These are phyloP conservation scores for Orthonevra nobilis DNA, from an alignment of 2,888 invertebrate genomes.

Conservation along the genomic window DNA sequence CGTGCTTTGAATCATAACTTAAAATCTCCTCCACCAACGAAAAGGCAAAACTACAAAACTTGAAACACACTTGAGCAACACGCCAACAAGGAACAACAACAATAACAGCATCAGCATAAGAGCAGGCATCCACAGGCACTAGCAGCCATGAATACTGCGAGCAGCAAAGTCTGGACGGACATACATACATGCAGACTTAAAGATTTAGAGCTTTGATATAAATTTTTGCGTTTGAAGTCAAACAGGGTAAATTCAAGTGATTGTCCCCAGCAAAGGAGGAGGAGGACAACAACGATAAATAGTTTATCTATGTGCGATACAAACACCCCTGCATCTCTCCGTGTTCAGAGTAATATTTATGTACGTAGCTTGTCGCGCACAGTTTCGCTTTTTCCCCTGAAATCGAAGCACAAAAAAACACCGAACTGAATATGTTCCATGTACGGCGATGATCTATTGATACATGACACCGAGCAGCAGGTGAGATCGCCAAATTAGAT, in stretches of 20 bases:
- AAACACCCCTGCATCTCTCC: conserved; percentile 39
- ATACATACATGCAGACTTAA: conserved; percentile 35
- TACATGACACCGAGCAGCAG: conserved; percentile 63
- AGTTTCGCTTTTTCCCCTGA: conserved; percentile 7
- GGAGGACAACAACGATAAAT: neutral
- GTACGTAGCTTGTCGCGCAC: conserved; percentile 35
- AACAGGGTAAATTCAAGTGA: conserved; percentile 10
- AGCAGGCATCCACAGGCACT: neutral
- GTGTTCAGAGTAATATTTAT: conserved; percentile 41
- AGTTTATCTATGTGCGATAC: neutral
- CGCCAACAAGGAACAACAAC: conserved; percentile 36
- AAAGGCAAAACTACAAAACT: conserved; percentile 53
- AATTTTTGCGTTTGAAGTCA: conserved; percentile 59
- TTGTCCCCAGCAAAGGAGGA: neutral
- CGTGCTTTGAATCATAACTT: conserved; percentile 68
- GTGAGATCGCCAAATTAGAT: conserved; percentile 62
- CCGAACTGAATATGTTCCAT: conserved; percentile 10
- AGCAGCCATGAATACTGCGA: conserved; percentile 4
- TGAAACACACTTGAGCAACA: conserved; percentile 57
- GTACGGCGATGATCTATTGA: conserved; percentile 59
- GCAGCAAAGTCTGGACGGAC: too few species aligned
- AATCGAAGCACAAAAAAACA: neutral
- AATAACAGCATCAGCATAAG: conserved; percentile 7
- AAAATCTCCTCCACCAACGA: conserved; percentile 58
- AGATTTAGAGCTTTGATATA: conserved; percentile 69